These are phyloP conservation scores for Thamnaconus septentrionalis DNA, from an alignment of 2,113 vertebrate genomes.

Conservation along the genomic window DNA sequence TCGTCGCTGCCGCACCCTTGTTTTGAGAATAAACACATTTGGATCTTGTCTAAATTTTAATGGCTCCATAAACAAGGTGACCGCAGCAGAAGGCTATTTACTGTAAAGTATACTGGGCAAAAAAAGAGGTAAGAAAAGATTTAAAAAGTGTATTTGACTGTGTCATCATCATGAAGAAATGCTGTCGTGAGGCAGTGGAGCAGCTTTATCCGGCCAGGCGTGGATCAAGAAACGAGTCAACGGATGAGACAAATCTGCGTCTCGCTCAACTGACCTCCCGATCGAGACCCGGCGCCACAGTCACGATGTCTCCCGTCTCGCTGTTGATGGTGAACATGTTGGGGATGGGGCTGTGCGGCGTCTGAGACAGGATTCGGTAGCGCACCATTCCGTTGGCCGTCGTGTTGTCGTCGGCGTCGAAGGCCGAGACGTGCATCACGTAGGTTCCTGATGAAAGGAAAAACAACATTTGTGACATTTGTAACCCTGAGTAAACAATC, in stretches of 20 bases:
- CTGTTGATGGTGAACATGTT: constrained; percentile 98
- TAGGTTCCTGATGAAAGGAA: constrained; percentile 82
- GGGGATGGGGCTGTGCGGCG: constrained; percentile 90
- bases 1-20: constrained; percentile 61
- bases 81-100: constrained; percentile 49
- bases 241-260: not conserved
- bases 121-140: constrained; percentile 33
- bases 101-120: constrained; percentile 20
- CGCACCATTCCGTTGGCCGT: constrained; percentile 95
- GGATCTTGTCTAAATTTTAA: constrained; percentile 71
- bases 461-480: constrained; percentile 5
- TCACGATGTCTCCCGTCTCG: constrained; percentile 92
- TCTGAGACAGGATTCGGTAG: constrained; percentile 92
- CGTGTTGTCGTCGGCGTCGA: constrained; percentile 89
- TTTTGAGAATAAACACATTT: constrained; percentile 68
- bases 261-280: constrained; percentile 87
- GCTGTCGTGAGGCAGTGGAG: not conserved
- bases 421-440: constrained; percentile 93
- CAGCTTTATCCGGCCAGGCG: no score
- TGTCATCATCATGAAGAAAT: constrained; percentile 43
- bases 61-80: constrained; percentile 67
- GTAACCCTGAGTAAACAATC: no score
- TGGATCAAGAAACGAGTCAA: not conserved
- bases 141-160: constrained; percentile 26
- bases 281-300: constrained; percentile 92